Percentiles rank a stretch among this genome's conserved stretches.
These are phyloP conservation scores for Drosophila helvetica DNA, from an alignment of 2,888 invertebrate genomes.

Conservation along the genomic window DNA sequence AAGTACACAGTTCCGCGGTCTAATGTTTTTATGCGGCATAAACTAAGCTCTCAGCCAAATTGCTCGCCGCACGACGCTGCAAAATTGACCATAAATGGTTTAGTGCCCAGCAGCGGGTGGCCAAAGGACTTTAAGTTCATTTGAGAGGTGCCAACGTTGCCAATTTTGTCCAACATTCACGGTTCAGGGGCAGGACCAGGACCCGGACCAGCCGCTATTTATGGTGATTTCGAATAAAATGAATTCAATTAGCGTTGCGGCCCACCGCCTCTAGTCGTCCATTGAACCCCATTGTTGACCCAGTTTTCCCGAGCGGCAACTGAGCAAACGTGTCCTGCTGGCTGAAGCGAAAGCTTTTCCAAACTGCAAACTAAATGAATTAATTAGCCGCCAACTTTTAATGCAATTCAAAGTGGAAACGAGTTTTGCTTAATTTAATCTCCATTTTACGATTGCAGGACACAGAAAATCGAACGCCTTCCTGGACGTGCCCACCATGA, in stretches of 20 bases:
- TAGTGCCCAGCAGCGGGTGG: constrained; percentile 28
- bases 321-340: constrained; percentile 1
- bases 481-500: constrained; percentile 87
- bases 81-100: constrained; percentile 51
- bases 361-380: background rate
- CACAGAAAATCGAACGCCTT: constrained; percentile 88
- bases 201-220: background rate
- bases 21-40: constrained; percentile 58
- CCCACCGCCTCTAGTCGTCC: constrained; percentile 24
- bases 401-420: background rate
- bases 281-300: constrained; percentile 61
- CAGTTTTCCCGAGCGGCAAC: constrained; percentile 37
- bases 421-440: constrained; percentile 26
- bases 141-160: constrained; percentile 8
- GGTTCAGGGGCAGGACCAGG: background rate
- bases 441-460: constrained; percentile 80
- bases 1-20: constrained; percentile 53
- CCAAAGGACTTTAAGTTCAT: constrained; percentile 26
- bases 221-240: constrained; percentile 29
- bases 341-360: background rate
- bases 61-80: constrained; percentile 49
- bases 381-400: background rate
- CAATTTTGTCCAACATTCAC: background rate
- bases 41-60: constrained; percentile 66
- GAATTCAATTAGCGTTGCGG: constrained; percentile 53